Conservation (phyloP, 2,113 vertebrate genomes). For the Rhagologus leucostigma region DNA sequence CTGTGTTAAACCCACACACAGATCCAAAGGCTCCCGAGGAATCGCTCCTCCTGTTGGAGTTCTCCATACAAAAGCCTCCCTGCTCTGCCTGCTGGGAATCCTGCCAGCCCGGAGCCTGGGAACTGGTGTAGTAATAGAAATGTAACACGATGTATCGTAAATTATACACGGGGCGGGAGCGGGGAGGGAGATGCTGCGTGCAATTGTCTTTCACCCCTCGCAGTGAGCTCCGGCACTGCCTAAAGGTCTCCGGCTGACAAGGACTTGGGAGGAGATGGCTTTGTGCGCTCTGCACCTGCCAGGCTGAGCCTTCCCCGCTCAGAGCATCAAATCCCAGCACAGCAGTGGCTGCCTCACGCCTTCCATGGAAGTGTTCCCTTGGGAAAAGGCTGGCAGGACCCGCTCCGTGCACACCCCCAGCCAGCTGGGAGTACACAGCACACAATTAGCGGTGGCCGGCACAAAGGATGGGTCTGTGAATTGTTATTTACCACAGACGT, state of each 20-base stretch:
- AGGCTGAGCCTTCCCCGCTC: not conserved
- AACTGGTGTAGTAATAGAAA: not conserved
- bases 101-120: slow-evolving; percentile 3
- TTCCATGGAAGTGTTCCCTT: not conserved
- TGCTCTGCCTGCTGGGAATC: slow-evolving; percentile 26
- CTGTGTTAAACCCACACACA: not conserved
- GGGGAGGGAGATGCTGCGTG: not conserved
- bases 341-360: not conserved
- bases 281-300: not conserved
- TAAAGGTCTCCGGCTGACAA: not conserved
- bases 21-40: not conserved
- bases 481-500: not conserved
- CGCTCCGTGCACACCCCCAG: fast-evolving
- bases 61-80: slow-evolving; percentile 32
- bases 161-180: not conserved
- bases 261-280: not conserved
- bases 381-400: not conserved
- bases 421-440: not conserved
- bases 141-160: not conserved
- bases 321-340: not conserved
- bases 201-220: not conserved
- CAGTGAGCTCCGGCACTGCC: not conserved
- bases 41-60: not conserved
- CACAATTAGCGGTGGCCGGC: not conserved
- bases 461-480: not conserved